Conservation (phyloP, 2,113 vertebrate species). For the Propithecus coquereli region DNA sequence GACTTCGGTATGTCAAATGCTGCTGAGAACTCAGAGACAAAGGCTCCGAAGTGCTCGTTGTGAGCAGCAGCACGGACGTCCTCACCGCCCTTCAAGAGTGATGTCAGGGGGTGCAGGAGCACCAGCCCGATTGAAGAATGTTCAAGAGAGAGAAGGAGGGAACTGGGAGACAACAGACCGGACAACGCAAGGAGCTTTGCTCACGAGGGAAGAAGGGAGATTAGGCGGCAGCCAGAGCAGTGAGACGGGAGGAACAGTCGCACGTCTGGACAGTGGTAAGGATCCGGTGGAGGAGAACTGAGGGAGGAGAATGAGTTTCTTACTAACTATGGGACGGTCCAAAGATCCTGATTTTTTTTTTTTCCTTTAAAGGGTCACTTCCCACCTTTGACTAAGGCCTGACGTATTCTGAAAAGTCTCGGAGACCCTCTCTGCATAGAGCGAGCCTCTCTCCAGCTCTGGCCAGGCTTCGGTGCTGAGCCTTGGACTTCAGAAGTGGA, state of each 20-base stretch:
- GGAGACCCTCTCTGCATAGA: background rate
- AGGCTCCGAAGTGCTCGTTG: accelerated
- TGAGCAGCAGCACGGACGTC: background rate
- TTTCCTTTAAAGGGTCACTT: background rate
- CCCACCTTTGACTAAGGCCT: background rate
- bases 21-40: too few relatives aligned
- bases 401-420: background rate
- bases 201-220: background rate
- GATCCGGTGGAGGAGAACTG: background rate
- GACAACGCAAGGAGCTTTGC: background rate
- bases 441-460: background rate
- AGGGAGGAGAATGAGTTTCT: background rate
- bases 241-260: background rate
- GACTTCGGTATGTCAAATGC: accelerated
- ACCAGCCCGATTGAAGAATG: background rate
- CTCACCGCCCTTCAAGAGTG: accelerated
- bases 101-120: too few relatives aligned
- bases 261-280: accelerated
- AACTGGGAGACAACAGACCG: accelerated
- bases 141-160: background rate
- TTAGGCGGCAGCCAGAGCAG: background rate
- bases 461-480: background rate
- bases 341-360: background rate
- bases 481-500: background rate
- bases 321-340: background rate